Conservation (phyloP, 2,113 vertebrate species). For the Pao palembangensis region DNA sequence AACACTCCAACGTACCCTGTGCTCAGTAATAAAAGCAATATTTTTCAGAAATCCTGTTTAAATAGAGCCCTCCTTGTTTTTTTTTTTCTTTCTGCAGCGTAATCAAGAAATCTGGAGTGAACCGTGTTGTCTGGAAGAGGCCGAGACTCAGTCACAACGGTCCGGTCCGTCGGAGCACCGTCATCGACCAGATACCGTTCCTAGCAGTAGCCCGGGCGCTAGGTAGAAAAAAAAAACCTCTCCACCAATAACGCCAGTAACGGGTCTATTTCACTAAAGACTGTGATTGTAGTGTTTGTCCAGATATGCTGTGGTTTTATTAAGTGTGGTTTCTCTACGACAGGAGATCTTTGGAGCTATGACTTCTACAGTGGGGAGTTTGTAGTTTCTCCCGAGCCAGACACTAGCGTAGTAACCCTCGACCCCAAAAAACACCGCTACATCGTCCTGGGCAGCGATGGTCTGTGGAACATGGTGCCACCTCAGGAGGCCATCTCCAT, state of each 20-base stretch:
- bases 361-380: constrained; percentile 98
- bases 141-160: constrained; percentile 90
- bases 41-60: no score
- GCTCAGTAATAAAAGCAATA: no score
- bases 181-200: constrained; percentile 97
- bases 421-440: constrained; percentile 90
- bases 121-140: constrained; percentile 96
- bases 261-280: no score
- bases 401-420: constrained; percentile 89
- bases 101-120: constrained; percentile 96
- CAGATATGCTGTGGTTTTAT: background rate
- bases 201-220: constrained; percentile 91
- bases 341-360: constrained; percentile 97
- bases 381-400: constrained; percentile 94
- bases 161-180: constrained; percentile 90
- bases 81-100: constrained; percentile 73
- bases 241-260: no score
- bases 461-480: constrained; percentile 97
- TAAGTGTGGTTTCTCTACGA: background rate
- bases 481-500: constrained; percentile 92
- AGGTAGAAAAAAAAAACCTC: constrained; percentile 47
- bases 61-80: background rate
- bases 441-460: constrained; percentile 91
- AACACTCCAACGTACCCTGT: no score
- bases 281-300: background rate